Evolutionary conservation across 2,797 vertebrate genomes (phyloP).

Genomic region (Chromobotia macracanthus): DNA sequence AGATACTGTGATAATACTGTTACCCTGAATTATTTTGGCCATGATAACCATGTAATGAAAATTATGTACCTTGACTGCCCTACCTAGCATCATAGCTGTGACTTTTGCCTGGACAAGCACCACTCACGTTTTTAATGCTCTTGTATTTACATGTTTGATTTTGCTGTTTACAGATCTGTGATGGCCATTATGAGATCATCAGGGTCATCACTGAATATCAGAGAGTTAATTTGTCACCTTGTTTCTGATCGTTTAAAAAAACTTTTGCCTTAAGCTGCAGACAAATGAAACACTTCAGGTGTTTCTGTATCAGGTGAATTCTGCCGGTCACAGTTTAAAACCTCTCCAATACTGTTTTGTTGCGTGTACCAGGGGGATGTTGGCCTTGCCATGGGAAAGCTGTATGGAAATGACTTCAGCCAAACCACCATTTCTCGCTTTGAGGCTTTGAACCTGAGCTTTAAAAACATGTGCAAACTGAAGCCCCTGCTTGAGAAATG

Average conservation of each 20-base stretch:
- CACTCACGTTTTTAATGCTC: neutral
- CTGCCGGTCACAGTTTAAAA: neutral
- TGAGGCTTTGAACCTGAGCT: conserved; percentile 99
- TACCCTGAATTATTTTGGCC: too few relatives aligned
- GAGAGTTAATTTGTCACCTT: neutral
- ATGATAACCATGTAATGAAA: too few relatives aligned
- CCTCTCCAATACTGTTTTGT: neutral
- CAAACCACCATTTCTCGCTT: conserved; percentile 99
- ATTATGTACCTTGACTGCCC: too few relatives aligned
- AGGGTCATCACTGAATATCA: neutral
- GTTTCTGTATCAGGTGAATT: neutral
- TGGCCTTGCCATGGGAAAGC: conserved; percentile 96
- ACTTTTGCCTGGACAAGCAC: too few relatives aligned
- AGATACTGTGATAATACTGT: too few relatives aligned
- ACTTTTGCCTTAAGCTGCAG: too few relatives aligned
- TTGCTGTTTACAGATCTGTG: too few relatives aligned
- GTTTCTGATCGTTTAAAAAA: neutral
- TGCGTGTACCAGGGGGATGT: conserved; percentile 82
- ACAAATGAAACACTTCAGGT: too few relatives aligned
- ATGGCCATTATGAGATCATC: neutral
- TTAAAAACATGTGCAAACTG: conserved; percentile 99
- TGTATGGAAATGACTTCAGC: conserved; percentile 99
- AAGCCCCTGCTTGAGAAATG: conserved; percentile 99
- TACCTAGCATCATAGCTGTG: too few relatives aligned
- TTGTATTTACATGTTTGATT: neutral